Evolutionary conservation across 92 coral and sea anemone genomes (phyloP).

Genomic region (Parazoanthus darwini): DNA sequence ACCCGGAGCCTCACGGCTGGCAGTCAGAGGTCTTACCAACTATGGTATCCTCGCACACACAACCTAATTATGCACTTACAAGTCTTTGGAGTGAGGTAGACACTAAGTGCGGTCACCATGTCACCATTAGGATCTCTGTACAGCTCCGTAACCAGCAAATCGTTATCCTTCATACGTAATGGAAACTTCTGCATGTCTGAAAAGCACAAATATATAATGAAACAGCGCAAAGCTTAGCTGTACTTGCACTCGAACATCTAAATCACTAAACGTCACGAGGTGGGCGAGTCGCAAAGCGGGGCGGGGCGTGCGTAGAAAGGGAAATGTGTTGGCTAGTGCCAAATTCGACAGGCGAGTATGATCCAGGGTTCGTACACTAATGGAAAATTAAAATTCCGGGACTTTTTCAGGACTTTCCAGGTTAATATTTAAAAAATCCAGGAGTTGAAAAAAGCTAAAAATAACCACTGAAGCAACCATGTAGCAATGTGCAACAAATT

Average conservation of each 20-base stretch:
- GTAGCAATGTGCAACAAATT: no score
- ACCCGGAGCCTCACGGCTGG: no score
- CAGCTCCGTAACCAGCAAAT: slow-evolving; percentile 90
- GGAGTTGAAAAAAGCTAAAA: no score
- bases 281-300: not conserved
- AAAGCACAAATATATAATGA: slow-evolving; percentile 2
- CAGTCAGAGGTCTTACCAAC: no score
- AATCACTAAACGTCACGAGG: not conserved
- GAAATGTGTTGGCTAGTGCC: not conserved
- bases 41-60: no score
- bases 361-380: no score
- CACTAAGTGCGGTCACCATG: slow-evolving; percentile 95
- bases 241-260: not conserved
- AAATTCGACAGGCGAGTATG: not conserved
- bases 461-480: no score
- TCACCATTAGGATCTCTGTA: slow-evolving; percentile 94
- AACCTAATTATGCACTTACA: slow-evolving; percentile 59
- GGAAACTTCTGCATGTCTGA: slow-evolving; percentile 99
- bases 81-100: slow-evolving; percentile 96
- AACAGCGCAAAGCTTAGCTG: not conserved
- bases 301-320: not conserved
- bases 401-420: no score
- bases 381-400: no score
- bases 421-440: no score
- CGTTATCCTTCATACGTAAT: slow-evolving; percentile 97